Percentiles rank a stretch among this genome's conserved stretches.
Evolutionary conservation across 2,113 vertebrate genomes (phyloP).

Genomic region (Lophotis ruficrista): DNA sequence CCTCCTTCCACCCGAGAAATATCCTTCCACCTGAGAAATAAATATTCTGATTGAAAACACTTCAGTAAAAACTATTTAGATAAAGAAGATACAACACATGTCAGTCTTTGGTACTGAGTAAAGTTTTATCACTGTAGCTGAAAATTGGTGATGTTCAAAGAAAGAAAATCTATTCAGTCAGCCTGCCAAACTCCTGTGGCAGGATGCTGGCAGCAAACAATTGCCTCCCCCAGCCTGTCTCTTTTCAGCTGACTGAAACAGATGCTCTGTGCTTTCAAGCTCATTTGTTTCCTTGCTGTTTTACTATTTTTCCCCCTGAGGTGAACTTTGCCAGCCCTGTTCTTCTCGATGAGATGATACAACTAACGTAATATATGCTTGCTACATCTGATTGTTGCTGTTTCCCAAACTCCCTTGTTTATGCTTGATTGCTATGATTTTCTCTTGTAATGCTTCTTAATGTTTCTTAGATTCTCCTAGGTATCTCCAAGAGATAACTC

Average conservation of each 20-base stretch:
- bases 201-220: conserved; percentile 32
- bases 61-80: conserved; percentile 28
- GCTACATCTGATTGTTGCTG: not conserved
- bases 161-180: conserved; percentile 45
- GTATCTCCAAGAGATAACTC: not conserved
- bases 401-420: not conserved
- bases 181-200: conserved; percentile 27
- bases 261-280: conserved; percentile 37
- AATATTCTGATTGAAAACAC: conserved; percentile 34
- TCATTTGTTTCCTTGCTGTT: conserved; percentile 31
- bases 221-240: conserved; percentile 19
- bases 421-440: not conserved
- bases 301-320: not conserved
- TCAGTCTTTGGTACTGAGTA: conserved; percentile 23
- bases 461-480: not conserved
- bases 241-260: conserved; percentile 46
- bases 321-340: conserved; percentile 1
- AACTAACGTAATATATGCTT: not conserved
- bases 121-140: conserved; percentile 39
- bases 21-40: not conserved
- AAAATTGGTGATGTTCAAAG: conserved; percentile 57
- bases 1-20: not conserved
- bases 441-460: not conserved
- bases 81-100: not conserved
- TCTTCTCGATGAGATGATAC: not conserved